Base-by-base conservation (phyloP, 2,888 invertebrate species). In the Lasioglossum malachurum region DNA sequence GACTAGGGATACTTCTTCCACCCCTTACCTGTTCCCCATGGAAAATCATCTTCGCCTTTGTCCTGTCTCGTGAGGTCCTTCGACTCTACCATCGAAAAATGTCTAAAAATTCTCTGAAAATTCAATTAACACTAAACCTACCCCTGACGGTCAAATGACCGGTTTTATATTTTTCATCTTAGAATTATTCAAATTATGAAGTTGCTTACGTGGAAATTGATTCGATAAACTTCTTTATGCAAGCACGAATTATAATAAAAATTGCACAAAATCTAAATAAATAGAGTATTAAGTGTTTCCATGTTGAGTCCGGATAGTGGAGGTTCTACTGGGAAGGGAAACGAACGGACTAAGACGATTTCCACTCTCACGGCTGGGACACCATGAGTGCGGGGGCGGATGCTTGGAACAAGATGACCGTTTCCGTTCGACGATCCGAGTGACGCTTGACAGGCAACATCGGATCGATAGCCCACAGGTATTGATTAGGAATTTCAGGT, bases 51-150 rank as follows among this genome's bases (percentile, higher is more conserved):
- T 78, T 75, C 35, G 60, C 82, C 82, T 85, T 90, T 90, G 87
- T 90, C 83, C 80, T 75, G 57, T 14, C 82, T 74, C 83, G 64
- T 41, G 79, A 31, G 75, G 81, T 80, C 69, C 81, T 87, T 69
- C 72, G 49, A 67, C 74, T 64, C 0, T 75, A 12, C 77, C 78
- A 85, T 78, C 72, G 88, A 86, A 85, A 88, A 91, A 86, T 86
- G 84, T 85, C 80, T 78, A 79, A 76, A 49, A 2, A 49, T 46
- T 46, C 12, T 4, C 46, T 16, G 16, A 16, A 46, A 44, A 44
- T 44, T 44, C 44, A 2, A 12, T 38, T 12, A 12, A 35, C 35
- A 35, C 35, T 35, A 31, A 31, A 31, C 31, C 31, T 31, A 35
- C 4, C 35, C 4, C 35, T 35, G 35, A 4, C 35, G 35, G 35